These are phyloP conservation scores for Oreochromis mossambicus DNA, from an alignment of 2,797 vertebrate genomes.

Conservation along the genomic window DNA sequence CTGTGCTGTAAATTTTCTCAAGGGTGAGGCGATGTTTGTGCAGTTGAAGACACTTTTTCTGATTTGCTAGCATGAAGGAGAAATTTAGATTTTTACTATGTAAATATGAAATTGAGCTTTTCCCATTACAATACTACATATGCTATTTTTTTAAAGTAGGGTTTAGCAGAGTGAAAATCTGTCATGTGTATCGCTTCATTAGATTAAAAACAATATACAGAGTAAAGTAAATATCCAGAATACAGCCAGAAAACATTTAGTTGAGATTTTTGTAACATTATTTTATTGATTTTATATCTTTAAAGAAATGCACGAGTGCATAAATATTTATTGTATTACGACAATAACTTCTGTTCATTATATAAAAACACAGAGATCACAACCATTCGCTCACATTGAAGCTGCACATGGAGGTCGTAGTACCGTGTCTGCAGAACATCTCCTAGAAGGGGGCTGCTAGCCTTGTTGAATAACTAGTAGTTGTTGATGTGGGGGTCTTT, in stretches of 20 bases:
- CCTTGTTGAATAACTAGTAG: not conserved
- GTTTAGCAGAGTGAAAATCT: not conserved
- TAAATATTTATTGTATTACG: not conserved
- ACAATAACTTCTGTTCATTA: not conserved
- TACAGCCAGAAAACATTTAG: not conserved
- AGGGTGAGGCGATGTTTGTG: not conserved
- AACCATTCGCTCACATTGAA: not conserved
- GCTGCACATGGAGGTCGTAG: not conserved
- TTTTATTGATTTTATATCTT: not conserved
- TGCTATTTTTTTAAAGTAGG: accelerated
- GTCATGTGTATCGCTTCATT: not conserved
- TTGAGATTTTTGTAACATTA: not conserved
- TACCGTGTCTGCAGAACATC: not conserved
- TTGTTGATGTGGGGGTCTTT: not conserved
- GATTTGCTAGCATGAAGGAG: not conserved
- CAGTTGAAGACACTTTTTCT: not conserved
- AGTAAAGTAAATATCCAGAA: not conserved
- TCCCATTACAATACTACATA: not conserved
- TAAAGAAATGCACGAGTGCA: not conserved
- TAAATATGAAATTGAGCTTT: not conserved
- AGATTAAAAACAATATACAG: not conserved
- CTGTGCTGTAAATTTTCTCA: slow-evolving; percentile 4
- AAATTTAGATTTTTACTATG: accelerated
- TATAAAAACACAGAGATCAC: not conserved
- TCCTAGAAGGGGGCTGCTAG: accelerated